Evolutionary conservation across 2,888 invertebrate genomes (phyloP).

Genomic region (Sipha maydis): DNA sequence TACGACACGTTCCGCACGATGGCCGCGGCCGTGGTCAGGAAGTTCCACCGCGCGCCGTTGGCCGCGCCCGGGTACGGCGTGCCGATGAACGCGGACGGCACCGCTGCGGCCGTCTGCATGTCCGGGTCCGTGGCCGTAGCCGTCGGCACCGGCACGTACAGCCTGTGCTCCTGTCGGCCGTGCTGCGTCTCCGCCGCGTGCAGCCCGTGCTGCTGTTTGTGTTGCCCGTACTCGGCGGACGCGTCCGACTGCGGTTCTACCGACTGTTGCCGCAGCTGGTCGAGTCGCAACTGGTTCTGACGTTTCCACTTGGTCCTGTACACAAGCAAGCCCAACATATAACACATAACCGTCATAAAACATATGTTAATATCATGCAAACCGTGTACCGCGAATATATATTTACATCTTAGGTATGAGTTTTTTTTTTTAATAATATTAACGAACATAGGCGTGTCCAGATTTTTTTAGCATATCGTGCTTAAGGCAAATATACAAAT

Average conservation of each 20-base stretch:
- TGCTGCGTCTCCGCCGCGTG: conserved; percentile 9
- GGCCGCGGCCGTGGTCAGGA: conserved; percentile 77
- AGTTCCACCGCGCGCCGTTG: conserved; percentile 68
- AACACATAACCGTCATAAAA: too few relatives aligned
- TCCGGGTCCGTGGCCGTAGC: conserved; percentile 64
- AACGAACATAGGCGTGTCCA: too few relatives aligned
- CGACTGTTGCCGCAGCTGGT: conserved; percentile 87
- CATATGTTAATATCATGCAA: too few relatives aligned
- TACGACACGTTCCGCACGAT: conserved; percentile 80
- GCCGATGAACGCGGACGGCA: conserved; percentile 32
- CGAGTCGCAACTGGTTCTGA: conserved; percentile 82
- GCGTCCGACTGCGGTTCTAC: conserved; percentile 77
- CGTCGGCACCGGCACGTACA: conserved; percentile 62
- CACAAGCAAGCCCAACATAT: neutral
- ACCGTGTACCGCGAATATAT: too few relatives aligned
- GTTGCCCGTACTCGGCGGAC: conserved; percentile 66
- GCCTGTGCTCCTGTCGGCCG: conserved; percentile 27
- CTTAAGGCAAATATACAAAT: too few relatives aligned
- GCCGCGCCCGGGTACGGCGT: conserved; percentile 39
- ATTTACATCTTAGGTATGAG: too few relatives aligned
- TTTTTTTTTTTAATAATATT: too few relatives aligned
- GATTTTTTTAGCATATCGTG: too few relatives aligned
- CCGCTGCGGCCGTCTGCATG: neutral
- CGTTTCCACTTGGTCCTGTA: conserved; percentile 70
- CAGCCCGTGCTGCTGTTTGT: conserved; percentile 31